Evolutionary conservation across 2,797 vertebrate genomes (phyloP).

Genomic region (Epinephelus coioides): DNA sequence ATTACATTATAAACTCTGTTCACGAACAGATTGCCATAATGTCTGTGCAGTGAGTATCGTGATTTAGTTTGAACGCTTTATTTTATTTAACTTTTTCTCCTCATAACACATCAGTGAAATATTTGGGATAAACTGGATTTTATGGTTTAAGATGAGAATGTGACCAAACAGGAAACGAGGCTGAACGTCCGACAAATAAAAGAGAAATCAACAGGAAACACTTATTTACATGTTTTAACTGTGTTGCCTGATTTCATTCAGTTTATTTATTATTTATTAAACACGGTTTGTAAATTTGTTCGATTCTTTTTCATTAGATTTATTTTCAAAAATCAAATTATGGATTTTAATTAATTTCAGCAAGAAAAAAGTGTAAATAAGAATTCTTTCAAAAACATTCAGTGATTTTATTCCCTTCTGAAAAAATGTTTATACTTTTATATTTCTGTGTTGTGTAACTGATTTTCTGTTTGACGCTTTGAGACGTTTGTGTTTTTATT

Average conservation of each 20-base stretch:
- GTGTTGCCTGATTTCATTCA: not conserved
- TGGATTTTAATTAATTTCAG: not conserved
- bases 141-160: conserved; percentile 25
- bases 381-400: not conserved
- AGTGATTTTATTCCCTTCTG: not conserved
- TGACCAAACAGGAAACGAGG: conserved; percentile 68
- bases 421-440: not conserved
- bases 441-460: not conserved
- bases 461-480: not conserved
- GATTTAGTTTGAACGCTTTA: too few relatives aligned
- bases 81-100: not conserved
- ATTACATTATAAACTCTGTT: not conserved
- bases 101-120: not conserved
- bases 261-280: not conserved
- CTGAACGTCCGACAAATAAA: not conserved
- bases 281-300: too few relatives aligned
- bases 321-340: too few relatives aligned
- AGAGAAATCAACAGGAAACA: too few relatives aligned
- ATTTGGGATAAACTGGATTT: not conserved
- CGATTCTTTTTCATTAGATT: not conserved
- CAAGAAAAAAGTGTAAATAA: not conserved
- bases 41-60: not conserved
- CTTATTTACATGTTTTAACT: not conserved
- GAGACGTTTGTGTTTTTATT: not conserved
- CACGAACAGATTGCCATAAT: not conserved